phyloP scores from a whole-genome alignment of 2,113 vertebrate species.

The Cololabis saira region DNA sequence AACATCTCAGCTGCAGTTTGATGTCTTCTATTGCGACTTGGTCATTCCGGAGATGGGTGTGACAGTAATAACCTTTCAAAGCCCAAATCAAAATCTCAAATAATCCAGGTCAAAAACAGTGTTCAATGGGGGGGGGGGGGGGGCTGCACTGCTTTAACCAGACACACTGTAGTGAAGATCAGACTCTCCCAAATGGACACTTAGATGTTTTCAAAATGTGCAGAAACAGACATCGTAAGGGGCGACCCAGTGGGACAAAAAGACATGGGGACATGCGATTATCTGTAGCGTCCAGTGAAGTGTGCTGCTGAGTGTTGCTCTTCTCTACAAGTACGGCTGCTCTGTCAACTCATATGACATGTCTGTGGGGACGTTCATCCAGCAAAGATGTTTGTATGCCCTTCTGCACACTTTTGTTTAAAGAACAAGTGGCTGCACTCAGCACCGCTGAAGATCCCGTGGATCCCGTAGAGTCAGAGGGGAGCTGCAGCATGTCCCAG shows the following conservation, averaged over 20 bases:
- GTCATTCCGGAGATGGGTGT: not conserved
- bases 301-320: slow-evolving; percentile 58
- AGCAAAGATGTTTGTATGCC: not conserved
- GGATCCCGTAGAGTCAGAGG: not conserved
- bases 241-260: slow-evolving; percentile 29
- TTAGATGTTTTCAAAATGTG: not conserved
- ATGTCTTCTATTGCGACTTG: slow-evolving; percentile 15
- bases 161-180: too few relatives aligned
- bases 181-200: too few relatives aligned
- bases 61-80: slow-evolving; percentile 2
- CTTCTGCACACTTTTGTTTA: not conserved
- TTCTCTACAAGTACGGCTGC: slow-evolving; percentile 34
- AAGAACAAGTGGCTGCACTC: not conserved
- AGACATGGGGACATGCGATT: slow-evolving; percentile 17
- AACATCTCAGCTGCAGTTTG: slow-evolving; percentile 46
- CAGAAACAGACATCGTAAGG: slow-evolving; percentile 3
- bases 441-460: not conserved
- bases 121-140: too few relatives aligned
- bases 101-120: too few relatives aligned
- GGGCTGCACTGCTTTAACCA: too few relatives aligned
- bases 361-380: slow-evolving; percentile 33
- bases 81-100: not conserved
- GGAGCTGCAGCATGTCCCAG: not conserved
- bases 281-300: slow-evolving; percentile 48
- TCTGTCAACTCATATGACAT: slow-evolving; percentile 30